A percentile compares a stretch with the other conserved stretches of the same genome.
These are phyloP conservation scores for Euclidia mi DNA, from an alignment of 2,888 invertebrate species.

Conservation along the genomic window DNA sequence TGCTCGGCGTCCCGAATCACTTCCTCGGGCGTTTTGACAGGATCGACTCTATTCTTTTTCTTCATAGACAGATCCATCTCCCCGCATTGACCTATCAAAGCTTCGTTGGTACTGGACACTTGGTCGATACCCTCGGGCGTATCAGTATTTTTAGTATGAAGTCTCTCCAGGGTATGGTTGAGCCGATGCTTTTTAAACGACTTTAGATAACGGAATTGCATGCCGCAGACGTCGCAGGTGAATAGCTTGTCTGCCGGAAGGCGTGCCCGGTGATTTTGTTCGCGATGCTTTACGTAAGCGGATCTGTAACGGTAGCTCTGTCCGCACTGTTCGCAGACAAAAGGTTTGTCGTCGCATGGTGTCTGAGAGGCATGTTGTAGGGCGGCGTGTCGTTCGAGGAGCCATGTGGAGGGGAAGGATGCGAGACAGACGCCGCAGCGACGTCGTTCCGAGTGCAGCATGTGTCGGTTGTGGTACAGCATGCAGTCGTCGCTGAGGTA, in stretches of 20 bases:
- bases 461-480: conserved; percentile 80
- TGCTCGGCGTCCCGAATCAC: conserved; percentile 90
- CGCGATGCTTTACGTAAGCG: conserved; percentile 93
- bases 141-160: conserved; percentile 92
- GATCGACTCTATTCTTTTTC: conserved; percentile 77
- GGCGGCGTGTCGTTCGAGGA: conserved; percentile 95
- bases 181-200: conserved; percentile 97
- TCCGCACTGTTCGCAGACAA: conserved; percentile 97
- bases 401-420: conserved; percentile 96
- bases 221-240: conserved; percentile 97
- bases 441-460: conserved; percentile 83
- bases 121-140: conserved; percentile 90
- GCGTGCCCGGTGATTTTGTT: conserved; percentile 96
- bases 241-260: conserved; percentile 97
- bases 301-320: conserved; percentile 97
- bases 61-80: conserved; percentile 91
- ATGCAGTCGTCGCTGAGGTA: conserved; percentile 88
- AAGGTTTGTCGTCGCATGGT: conserved; percentile 95
- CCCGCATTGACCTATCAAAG: conserved; percentile 88
- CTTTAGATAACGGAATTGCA: conserved; percentile 97
- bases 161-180: conserved; percentile 95
- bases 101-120: conserved; percentile 93
- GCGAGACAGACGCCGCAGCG: conserved; percentile 96
- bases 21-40: conserved; percentile 84
- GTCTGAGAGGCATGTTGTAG: conserved; percentile 94